Conservation (phyloP, 2,797 vertebrate genomes). For the Apogon talboti region DNA sequence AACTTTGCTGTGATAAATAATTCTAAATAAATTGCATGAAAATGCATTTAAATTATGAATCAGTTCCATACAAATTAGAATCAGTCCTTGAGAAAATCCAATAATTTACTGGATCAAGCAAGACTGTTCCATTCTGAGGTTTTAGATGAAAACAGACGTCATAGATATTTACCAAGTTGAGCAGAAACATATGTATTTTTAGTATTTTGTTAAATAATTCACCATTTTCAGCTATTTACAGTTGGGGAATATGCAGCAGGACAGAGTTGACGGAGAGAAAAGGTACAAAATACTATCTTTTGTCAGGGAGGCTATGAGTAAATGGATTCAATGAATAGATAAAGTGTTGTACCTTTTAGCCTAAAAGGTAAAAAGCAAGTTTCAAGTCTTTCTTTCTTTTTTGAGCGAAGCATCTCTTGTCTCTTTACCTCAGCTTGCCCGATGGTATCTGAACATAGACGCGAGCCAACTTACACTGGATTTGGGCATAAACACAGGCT, state of each 20-base stretch:
- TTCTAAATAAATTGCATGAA: too few relatives aligned
- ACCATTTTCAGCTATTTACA: conserved; percentile 33
- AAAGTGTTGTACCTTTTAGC: conserved; percentile 23
- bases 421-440: conserved; percentile 15
- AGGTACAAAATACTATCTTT: conserved; percentile 29
- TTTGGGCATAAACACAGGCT: conserved; percentile 53
- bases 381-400: conserved; percentile 15
- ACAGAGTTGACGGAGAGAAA: conserved; percentile 14
- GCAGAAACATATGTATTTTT: conserved; percentile 6
- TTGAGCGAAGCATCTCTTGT: conserved; percentile 9
- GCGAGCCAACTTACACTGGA: conserved; percentile 23
- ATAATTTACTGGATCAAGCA: not conserved
- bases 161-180: not conserved
- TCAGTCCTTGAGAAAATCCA: not conserved
- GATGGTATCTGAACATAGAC: conserved; percentile 15
- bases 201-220: conserved; percentile 52
- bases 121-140: not conserved
- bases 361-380: conserved; percentile 16
- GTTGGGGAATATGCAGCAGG: conserved; percentile 18
- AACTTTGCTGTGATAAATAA: too few relatives aligned
- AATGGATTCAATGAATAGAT: conserved; percentile 23
- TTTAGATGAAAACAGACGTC: not conserved
- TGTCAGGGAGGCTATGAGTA: conserved; percentile 2
- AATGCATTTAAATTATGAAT: too few relatives aligned
- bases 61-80: not conserved